A percentile compares a stretch with the other conserved stretches of the same genome.
phyloP scores from a whole-genome alignment of 2,797 vertebrate species.

The Anguilla pacifica region DNA sequence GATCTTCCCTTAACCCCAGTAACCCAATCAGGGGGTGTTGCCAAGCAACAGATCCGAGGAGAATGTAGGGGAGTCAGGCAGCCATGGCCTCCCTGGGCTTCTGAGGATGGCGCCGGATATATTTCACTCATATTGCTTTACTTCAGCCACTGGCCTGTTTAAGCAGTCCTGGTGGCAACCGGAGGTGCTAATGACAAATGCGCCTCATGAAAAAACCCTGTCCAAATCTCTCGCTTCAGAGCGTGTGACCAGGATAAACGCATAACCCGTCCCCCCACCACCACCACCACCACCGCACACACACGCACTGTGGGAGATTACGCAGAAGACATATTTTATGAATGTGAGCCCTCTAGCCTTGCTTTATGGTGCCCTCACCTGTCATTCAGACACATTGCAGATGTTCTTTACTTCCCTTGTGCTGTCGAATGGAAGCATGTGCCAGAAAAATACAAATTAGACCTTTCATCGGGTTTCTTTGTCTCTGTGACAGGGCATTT shows the following conservation, averaged over 20 bases:
- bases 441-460: conserved; percentile 18
- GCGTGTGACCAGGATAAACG: neutral
- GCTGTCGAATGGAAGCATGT: neutral
- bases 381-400: conserved; percentile 11
- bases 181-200: conserved; percentile 42
- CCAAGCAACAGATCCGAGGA: conserved; percentile 65
- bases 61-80: conserved; percentile 45
- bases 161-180: conserved; percentile 37
- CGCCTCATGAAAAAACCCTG: conserved; percentile 44
- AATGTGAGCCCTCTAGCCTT: conserved; percentile 2
- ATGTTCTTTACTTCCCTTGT: conserved; percentile 5
- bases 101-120: conserved; percentile 58
- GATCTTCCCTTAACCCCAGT: conserved; percentile 40
- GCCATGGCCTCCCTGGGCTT: conserved; percentile 52
- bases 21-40: conserved; percentile 50
- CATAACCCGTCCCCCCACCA: neutral
- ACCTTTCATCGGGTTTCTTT: neutral
- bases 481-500: neutral
- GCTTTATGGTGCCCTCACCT: conserved; percentile 17
- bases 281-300: neutral
- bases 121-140: conserved; percentile 64
- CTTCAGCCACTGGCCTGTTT: conserved; percentile 42
- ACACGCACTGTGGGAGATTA: neutral
- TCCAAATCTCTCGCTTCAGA: too few species aligned
- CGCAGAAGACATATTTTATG: conserved; percentile 1